Evolutionary conservation across 2,797 vertebrate genomes (phyloP).

Genomic region (Echeneis naucrates): DNA sequence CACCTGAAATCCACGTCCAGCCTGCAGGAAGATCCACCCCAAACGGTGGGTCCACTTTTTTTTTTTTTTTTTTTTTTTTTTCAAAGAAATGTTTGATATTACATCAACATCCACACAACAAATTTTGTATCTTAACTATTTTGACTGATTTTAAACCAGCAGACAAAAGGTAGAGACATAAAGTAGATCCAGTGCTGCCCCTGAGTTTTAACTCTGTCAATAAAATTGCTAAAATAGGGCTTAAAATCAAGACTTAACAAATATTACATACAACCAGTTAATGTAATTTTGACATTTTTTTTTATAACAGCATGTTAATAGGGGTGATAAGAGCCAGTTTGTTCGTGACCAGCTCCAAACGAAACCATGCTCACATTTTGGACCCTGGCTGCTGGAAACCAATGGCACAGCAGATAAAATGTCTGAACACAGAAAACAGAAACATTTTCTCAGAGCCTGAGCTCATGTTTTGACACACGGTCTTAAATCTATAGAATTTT

Average conservation of each 20-base stretch:
- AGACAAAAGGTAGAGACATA: no score
- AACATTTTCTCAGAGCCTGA: not conserved
- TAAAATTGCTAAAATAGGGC: not conserved
- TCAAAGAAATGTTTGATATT: not conserved
- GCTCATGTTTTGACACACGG: no score
- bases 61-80: no score
- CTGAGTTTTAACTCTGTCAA: not conserved
- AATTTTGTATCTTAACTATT: no score
- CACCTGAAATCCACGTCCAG: slow-evolving; percentile 21
- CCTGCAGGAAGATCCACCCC: slow-evolving; percentile 40
- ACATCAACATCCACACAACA: not conserved
- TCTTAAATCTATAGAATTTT: no score
- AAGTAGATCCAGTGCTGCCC: not conserved
- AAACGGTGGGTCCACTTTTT: slow-evolving; percentile 51
- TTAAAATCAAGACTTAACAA: not conserved
- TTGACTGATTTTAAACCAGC: not conserved
- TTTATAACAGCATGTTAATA: not conserved
- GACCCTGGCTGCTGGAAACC: not conserved
- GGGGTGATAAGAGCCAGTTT: not conserved
- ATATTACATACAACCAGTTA: not conserved
- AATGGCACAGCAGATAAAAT: not conserved
- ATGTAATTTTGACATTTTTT: no score
- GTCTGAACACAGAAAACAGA: not conserved
- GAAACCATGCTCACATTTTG: not conserved
- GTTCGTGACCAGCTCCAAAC: not conserved